These are phyloP conservation scores for Meganola albula DNA, from an alignment of 2,888 invertebrate genomes.

Conservation along the genomic window DNA sequence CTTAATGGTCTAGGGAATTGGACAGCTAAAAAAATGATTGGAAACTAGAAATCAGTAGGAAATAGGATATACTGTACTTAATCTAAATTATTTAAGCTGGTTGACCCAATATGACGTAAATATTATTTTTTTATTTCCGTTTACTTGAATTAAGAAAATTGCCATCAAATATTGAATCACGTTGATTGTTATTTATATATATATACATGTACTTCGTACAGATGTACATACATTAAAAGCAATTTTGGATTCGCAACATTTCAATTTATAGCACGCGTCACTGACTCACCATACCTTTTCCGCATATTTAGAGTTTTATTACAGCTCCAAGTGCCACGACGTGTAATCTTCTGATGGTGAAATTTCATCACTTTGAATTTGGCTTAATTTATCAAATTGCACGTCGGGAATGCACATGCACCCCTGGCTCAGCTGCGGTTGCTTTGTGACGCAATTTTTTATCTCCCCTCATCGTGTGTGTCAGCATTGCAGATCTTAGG, in stretches of 20 bases:
- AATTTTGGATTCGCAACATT: conserved; percentile 5
- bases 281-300: conserved; percentile 15
- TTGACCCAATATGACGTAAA: too few species aligned
- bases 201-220: too few species aligned
- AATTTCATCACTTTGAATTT: conserved; percentile 59
- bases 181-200: too few species aligned
- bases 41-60: too few species aligned
- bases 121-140: too few species aligned
- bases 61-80: too few species aligned
- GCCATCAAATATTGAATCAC: too few species aligned
- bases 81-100: too few species aligned
- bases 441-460: conserved; percentile 61
- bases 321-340: conserved; percentile 23
- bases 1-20: conserved; percentile 31
- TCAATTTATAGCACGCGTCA: conserved; percentile 12
- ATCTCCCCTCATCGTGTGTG: conserved; percentile 48
- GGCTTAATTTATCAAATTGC: conserved; percentile 72
- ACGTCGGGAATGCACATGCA: conserved; percentile 60
- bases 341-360: conserved; percentile 45
- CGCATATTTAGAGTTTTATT: conserved; percentile 27
- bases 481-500: conserved; percentile 52
- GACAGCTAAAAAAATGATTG: too few species aligned
- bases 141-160: too few species aligned
- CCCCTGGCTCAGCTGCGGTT: conserved; percentile 58
- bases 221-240: neutral